A percentile compares a stretch with the other conserved stretches of the same genome.
These are phyloP conservation scores for Agrotis exclamationis DNA, from an alignment of 2,888 invertebrate species.

Conservation along the genomic window DNA sequence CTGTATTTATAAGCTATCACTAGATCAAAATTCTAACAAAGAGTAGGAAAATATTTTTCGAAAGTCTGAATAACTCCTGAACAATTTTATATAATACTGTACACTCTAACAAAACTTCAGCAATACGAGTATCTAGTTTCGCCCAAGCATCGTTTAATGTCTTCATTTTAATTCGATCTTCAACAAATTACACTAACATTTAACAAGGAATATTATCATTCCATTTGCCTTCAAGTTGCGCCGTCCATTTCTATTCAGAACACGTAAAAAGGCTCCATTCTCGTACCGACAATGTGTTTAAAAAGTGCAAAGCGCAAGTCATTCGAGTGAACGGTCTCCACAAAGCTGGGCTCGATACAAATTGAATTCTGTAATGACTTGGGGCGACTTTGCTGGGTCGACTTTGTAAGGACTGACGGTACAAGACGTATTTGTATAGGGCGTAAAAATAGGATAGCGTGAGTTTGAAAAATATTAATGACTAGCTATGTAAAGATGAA, in stretches of 20 bases:
- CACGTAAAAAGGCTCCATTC: constrained; percentile 51
- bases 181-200: constrained; percentile 29
- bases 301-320: constrained; percentile 66
- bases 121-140: background rate
- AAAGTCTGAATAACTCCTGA: too few species aligned
- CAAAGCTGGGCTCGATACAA: constrained; percentile 60
- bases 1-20: background rate
- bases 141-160: too few species aligned
- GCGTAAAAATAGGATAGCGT: constrained; percentile 31
- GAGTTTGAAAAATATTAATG: constrained; percentile 24
- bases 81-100: too few species aligned
- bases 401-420: constrained; percentile 39
- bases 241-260: constrained; percentile 45
- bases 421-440: constrained; percentile 44
- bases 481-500: constrained; percentile 2
- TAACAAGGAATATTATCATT: constrained; percentile 25
- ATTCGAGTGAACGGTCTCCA: constrained; percentile 53
- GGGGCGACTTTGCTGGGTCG: constrained; percentile 24
- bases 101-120: background rate
- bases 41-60: too few species aligned
- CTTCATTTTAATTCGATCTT: constrained; percentile 3
- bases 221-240: constrained; percentile 31
- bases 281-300: constrained; percentile 56
- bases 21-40: background rate
- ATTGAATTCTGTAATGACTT: constrained; percentile 67